Evolutionary conservation across 2,113 vertebrate species (phyloP).

Genomic region (Uria lomvia): DNA sequence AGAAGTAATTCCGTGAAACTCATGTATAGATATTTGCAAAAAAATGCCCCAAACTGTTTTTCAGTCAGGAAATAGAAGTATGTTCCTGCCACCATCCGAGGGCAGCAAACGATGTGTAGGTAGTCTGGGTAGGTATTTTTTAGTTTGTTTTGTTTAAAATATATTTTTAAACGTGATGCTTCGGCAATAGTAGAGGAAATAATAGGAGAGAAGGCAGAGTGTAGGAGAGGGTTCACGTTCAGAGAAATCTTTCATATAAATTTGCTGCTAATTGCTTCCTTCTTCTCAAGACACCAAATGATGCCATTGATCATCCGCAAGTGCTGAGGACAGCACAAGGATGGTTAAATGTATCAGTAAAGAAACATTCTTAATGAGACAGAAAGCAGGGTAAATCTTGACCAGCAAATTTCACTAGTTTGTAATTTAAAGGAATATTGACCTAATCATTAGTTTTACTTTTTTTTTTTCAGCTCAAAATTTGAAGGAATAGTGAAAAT

Average conservation of each 20-base stretch:
- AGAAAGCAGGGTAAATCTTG: conserved; percentile 33
- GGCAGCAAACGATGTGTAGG: not conserved
- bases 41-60: not conserved
- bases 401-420: conserved; percentile 25
- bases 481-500: not conserved
- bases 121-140: not conserved
- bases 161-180: not conserved
- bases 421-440: conserved; percentile 42
- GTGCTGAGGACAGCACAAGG: conserved; percentile 47
- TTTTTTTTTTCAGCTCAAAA: not conserved
- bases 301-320: conserved; percentile 61
- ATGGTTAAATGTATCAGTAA: conserved; percentile 51
- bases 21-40: not conserved
- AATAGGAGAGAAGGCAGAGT: conserved; percentile 23
- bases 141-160: not conserved
- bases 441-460: not conserved
- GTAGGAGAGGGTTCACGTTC: not conserved
- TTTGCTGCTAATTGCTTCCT: conserved; percentile 64
- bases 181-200: not conserved
- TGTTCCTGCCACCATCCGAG: not conserved
- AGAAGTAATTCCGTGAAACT: not conserved
- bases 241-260: conserved; percentile 57
- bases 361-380: conserved; percentile 63
- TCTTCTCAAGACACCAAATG: conserved; percentile 58
- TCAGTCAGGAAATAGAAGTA: not conserved